Conservation (phyloP, 2,888 invertebrate genomes). For the Eupithecia dodoneata region DNA sequence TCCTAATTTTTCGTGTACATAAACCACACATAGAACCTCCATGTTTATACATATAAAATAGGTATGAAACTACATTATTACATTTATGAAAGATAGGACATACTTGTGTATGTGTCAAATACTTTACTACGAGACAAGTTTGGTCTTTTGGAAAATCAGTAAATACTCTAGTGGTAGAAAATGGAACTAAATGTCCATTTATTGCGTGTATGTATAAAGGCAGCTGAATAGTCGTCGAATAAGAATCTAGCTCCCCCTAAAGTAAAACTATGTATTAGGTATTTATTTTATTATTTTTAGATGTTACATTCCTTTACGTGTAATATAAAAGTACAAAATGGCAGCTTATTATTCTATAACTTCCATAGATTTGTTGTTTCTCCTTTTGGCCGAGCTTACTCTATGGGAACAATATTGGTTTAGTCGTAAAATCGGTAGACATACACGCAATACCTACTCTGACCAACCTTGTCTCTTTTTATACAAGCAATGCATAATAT, state of each 20-base stretch:
- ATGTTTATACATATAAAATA: conserved; percentile 23
- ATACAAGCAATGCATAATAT: conserved; percentile 36
- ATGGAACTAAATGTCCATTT: conserved; percentile 13
- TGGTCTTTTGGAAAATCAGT: conserved; percentile 29
- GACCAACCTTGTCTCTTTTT: conserved; percentile 56
- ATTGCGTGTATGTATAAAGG: conserved; percentile 69
- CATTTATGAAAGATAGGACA: conserved; percentile 30
- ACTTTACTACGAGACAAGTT: conserved; percentile 46
- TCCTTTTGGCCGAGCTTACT: conserved; percentile 78
- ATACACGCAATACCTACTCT: conserved; percentile 61
- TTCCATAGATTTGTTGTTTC: conserved; percentile 53
- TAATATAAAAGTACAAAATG: conserved; percentile 65
- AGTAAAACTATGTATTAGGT: conserved; percentile 50
- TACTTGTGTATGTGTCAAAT: conserved; percentile 26
- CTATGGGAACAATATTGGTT: conserved; percentile 80
- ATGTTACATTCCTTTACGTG: conserved; percentile 57
- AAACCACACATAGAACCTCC: conserved; percentile 34
- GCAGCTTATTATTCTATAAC: conserved; percentile 71
- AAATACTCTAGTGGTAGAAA: not conserved
- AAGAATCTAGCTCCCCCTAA: conserved; percentile 59
- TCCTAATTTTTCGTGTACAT: conserved; percentile 33
- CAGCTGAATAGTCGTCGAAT: conserved; percentile 71
- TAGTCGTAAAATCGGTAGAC: conserved; percentile 60
- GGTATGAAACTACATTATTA: conserved; percentile 15
- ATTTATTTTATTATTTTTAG: conserved; percentile 57